Percentiles rank a stretch among this genome's conserved stretches.
These are phyloP conservation scores for human DNA, from an alignment of 2,113 vertebrate genomes.

Conservation along the genomic window DNA sequence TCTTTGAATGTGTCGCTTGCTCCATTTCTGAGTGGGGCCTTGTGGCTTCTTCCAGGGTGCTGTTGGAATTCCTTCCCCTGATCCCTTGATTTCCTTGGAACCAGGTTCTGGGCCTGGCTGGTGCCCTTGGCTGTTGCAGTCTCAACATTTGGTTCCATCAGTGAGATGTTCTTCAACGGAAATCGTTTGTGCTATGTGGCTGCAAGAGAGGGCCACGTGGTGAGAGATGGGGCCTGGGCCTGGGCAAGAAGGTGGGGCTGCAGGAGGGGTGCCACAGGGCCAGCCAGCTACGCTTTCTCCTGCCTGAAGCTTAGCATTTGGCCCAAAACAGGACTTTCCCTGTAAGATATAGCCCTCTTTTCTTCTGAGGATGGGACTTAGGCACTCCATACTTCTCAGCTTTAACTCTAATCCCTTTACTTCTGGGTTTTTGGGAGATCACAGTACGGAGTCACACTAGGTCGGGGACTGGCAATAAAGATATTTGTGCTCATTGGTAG, in stretches of 20 bases:
- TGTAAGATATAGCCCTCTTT: neutral
- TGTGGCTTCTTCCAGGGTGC: neutral
- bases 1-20: neutral
- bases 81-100: constrained; percentile 80
- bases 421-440: neutral
- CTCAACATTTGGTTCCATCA: constrained; percentile 91
- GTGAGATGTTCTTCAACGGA: constrained; percentile 89
- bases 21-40: neutral
- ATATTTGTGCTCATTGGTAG: neutral
- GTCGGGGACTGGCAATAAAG: no score
- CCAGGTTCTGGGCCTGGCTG: constrained; percentile 93
- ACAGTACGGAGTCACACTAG: no score
- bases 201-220: constrained; percentile 94
- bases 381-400: neutral
- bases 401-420: neutral
- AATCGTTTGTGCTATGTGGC: constrained; percentile 90
- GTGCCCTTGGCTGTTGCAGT: constrained; percentile 91
- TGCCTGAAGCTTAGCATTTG: neutral
- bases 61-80: neutral
- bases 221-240: constrained; percentile 72
- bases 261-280: neutral
- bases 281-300: neutral
- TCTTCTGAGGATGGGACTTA: neutral
- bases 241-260: neutral
- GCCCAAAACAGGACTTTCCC: neutral